Conservation (phyloP, 1,140 invertebrate species). For the Aphis gossypii region DNA sequence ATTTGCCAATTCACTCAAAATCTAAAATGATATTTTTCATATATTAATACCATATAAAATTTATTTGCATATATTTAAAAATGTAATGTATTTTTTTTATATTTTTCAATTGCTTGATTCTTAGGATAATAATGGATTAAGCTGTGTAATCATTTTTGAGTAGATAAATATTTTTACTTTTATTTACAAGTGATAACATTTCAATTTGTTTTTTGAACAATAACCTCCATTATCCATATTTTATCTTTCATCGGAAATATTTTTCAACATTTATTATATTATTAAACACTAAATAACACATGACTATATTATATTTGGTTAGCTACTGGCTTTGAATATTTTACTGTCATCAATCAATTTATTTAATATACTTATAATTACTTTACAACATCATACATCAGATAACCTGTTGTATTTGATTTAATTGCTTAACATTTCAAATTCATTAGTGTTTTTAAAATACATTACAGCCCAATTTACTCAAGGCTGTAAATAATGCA, state of each 20-base stretch:
- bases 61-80: too few species aligned
- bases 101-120: too few species aligned
- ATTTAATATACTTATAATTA: constrained; percentile 9
- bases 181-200: not conserved
- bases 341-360: not conserved
- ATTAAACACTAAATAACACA: not conserved
- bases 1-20: too few species aligned
- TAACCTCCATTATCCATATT: not conserved
- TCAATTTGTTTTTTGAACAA: not conserved
- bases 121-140: too few species aligned
- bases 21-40: too few species aligned
- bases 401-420: not conserved
- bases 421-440: not conserved
- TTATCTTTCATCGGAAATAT: not conserved
- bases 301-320: not conserved
- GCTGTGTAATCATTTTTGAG: too few species aligned
- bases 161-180: not conserved
- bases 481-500: not conserved
- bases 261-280: not conserved
- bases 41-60: too few species aligned
- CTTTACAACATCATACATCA: not conserved
- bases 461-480: not conserved
- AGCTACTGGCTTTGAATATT: not conserved
- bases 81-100: too few species aligned
- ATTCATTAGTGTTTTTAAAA: constrained; percentile 11